These are phyloP conservation scores for Hyposmocoma kahamanoa DNA, from an alignment of 1,140 invertebrate species.

Conservation along the genomic window DNA sequence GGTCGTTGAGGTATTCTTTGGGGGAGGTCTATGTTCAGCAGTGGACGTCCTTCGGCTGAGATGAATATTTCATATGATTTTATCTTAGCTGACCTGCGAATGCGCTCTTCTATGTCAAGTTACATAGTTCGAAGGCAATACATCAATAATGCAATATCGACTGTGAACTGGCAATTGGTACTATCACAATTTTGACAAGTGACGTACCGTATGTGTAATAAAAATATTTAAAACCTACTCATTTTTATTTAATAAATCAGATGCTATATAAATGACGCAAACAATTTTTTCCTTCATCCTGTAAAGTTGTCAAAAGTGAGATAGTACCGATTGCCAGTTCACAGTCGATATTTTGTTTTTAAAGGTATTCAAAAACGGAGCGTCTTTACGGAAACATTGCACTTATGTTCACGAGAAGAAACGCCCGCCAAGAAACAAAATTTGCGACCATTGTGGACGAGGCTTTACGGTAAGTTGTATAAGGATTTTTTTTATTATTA, in stretches of 20 bases:
- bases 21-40: too few relatives aligned
- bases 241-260: too few relatives aligned
- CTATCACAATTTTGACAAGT: too few relatives aligned
- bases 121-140: neutral
- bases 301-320: neutral
- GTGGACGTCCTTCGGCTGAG: too few relatives aligned
- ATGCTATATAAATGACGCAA: too few relatives aligned
- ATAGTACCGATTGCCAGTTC: neutral
- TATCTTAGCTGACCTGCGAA: neutral
- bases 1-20: too few relatives aligned
- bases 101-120: neutral
- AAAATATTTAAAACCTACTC: too few relatives aligned
- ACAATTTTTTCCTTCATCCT: neutral
- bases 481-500: too few relatives aligned
- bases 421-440: constrained; percentile 45
- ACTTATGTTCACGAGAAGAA: constrained; percentile 46
- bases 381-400: constrained; percentile 27
- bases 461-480: constrained; percentile 51
- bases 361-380: constrained; percentile 34
- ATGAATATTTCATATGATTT: neutral
- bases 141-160: neutral
- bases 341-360: neutral
- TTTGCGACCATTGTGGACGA: constrained; percentile 54
- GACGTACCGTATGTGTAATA: too few relatives aligned
- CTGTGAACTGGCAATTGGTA: too few relatives aligned